These are phyloP conservation scores for Epistrophe eligans DNA, from an alignment of 2,888 invertebrate genomes.

Conservation along the genomic window DNA sequence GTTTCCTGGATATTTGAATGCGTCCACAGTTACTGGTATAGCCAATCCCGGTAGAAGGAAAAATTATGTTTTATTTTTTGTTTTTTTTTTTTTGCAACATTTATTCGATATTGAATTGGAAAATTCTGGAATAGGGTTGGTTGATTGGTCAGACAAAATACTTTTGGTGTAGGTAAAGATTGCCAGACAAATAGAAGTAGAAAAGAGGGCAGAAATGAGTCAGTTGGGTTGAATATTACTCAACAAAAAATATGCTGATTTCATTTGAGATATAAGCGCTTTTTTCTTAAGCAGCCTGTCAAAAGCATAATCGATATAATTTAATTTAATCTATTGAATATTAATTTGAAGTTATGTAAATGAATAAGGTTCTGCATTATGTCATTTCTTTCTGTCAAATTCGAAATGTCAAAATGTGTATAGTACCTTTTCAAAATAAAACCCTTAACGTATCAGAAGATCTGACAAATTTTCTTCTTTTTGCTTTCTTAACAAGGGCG, in stretches of 20 bases:
- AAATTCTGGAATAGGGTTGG: constrained; percentile 11
- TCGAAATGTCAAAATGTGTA: too few relatives aligned
- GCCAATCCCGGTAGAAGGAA: constrained; percentile 18
- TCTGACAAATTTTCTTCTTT: too few relatives aligned
- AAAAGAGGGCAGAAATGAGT: not conserved
- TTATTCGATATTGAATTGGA: constrained; percentile 47
- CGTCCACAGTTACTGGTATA: not conserved
- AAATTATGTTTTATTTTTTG: constrained; percentile 7
- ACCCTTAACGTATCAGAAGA: too few relatives aligned
- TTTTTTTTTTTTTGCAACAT: constrained; percentile 18
- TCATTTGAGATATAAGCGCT: not conserved
- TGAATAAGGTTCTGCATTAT: too few relatives aligned
- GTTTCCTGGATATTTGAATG: constrained; percentile 62
- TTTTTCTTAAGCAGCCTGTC: not conserved
- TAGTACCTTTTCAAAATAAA: too few relatives aligned
- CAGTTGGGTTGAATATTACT: not conserved
- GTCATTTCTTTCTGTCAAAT: too few relatives aligned
- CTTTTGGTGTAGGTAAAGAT: constrained; percentile 13
- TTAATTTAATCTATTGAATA: not conserved
- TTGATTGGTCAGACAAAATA: not conserved
- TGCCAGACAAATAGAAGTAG: not conserved
- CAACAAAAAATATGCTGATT: not conserved
- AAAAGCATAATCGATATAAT: not conserved
- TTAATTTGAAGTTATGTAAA: too few relatives aligned
- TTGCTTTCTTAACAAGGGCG: too few relatives aligned